These are phyloP conservation scores for Rhinoraja longicauda DNA, from an alignment of 2,797 vertebrate species.

Conservation along the genomic window DNA sequence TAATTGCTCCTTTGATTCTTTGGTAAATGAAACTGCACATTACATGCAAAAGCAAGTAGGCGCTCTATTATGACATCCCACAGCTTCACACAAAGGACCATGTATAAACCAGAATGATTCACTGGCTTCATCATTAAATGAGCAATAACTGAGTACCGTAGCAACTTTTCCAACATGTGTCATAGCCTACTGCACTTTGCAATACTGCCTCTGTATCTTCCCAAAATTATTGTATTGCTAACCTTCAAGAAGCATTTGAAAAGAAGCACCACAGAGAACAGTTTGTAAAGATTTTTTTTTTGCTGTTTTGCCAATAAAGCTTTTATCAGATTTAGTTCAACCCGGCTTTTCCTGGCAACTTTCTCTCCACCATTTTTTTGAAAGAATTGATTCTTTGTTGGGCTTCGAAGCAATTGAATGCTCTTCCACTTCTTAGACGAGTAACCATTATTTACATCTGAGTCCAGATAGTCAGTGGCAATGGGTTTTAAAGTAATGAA, in stretches of 20 bases:
- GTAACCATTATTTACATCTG: neutral
- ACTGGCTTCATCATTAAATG: neutral
- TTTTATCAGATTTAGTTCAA: neutral
- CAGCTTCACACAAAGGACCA: neutral
- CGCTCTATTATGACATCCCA: neutral
- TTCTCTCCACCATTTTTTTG: neutral
- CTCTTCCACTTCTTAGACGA: neutral
- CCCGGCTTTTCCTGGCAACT: neutral
- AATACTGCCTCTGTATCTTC: neutral
- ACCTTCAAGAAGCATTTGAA: neutral
- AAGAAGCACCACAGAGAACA: neutral
- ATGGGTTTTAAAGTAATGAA: neutral
- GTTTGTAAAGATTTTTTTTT: neutral
- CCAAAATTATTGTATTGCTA: neutral
- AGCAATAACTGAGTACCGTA: neutral
- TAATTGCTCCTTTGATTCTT: neutral
- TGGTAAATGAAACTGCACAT: neutral
- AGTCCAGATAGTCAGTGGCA: neutral
- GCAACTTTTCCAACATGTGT: neutral
- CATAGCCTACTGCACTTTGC: neutral
- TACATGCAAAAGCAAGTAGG: neutral
- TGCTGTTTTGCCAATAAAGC: constrained; percentile 15
- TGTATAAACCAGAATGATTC: constrained; percentile 20
- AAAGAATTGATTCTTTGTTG: neutral
- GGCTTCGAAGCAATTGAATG: neutral